These are phyloP conservation scores for Leucozona laternaria DNA, from an alignment of 2,888 invertebrate species.

Conservation along the genomic window DNA sequence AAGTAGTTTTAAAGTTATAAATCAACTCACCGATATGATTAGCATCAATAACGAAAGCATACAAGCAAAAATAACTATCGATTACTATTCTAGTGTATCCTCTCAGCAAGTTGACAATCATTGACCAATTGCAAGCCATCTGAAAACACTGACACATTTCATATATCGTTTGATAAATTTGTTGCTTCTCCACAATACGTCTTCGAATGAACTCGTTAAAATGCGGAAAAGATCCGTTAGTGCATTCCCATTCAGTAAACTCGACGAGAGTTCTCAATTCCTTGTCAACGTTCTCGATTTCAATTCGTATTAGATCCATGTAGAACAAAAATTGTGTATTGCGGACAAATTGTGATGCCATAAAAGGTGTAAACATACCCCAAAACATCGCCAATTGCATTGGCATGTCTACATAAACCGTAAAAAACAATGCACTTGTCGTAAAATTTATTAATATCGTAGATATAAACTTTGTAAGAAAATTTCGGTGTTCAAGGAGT, in stretches of 20 bases:
- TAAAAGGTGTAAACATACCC: background rate
- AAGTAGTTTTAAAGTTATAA: too few relatives aligned
- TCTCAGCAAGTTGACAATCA: slow-evolving; percentile 78
- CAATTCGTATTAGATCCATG: slow-evolving; percentile 78
- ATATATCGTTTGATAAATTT: slow-evolving; percentile 77
- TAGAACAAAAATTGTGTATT: slow-evolving; percentile 45
- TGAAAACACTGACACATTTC: slow-evolving; percentile 78
- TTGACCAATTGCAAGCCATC: slow-evolving; percentile 78
- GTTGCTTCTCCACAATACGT: slow-evolving; percentile 78
- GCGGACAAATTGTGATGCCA: background rate
- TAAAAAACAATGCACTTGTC: background rate
- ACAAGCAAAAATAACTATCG: slow-evolving; percentile 79
- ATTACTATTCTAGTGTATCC: slow-evolving; percentile 79
- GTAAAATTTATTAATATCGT: background rate
- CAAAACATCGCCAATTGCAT: background rate
- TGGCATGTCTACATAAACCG: background rate
- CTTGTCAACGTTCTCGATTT: slow-evolving; percentile 77
- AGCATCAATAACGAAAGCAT: rapidly evolving
- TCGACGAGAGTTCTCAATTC: slow-evolving; percentile 79
- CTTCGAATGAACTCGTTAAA: slow-evolving; percentile 78
- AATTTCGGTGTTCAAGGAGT: slow-evolving; percentile 28
- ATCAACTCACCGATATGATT: slow-evolving; percentile 36
- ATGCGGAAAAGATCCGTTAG: slow-evolving; percentile 75
- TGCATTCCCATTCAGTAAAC: slow-evolving; percentile 78
- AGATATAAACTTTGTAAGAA: slow-evolving; percentile 5